A percentile compares a stretch with the other conserved stretches of the same genome.
These are phyloP conservation scores for Steinernema scapterisci DNA, from an alignment of 2,888 invertebrate species.

Conservation along the genomic window DNA sequence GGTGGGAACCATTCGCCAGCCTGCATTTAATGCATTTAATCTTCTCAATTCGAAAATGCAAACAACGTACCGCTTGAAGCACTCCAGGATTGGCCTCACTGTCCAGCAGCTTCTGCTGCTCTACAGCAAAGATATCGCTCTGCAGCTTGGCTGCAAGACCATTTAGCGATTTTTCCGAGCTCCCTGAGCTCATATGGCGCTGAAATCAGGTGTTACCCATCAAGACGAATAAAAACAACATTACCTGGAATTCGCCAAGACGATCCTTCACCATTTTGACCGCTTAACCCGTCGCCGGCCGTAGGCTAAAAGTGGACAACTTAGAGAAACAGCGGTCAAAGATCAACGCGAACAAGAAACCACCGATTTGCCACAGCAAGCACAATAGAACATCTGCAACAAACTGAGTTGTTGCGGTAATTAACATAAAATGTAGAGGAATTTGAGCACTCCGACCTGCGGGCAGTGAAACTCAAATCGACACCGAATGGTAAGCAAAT, in stretches of 20 bases:
- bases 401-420: not conserved
- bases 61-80: not conserved
- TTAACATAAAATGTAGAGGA: not conserved
- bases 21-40: not conserved
- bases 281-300: not conserved
- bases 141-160: constrained; percentile 2
- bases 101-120: not conserved
- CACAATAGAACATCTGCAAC: not conserved
- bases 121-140: not conserved
- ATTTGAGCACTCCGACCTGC: too few relatives aligned
- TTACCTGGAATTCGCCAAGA: constrained; percentile 43
- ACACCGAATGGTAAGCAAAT: too few relatives aligned
- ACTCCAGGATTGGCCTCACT: not conserved
- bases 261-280: constrained; percentile 43
- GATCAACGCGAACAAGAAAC: not conserved
- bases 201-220: not conserved
- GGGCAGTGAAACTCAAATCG: too few relatives aligned
- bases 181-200: constrained; percentile 33
- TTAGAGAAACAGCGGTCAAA: not conserved
- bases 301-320: not conserved
- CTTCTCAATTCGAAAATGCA: not conserved
- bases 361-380: not conserved
- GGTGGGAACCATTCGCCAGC: too few relatives aligned
- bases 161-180: constrained; percentile 18
- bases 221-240: not conserved